Conservation (phyloP, 2,797 vertebrate species). For the Bradypodion pumilum region DNA sequence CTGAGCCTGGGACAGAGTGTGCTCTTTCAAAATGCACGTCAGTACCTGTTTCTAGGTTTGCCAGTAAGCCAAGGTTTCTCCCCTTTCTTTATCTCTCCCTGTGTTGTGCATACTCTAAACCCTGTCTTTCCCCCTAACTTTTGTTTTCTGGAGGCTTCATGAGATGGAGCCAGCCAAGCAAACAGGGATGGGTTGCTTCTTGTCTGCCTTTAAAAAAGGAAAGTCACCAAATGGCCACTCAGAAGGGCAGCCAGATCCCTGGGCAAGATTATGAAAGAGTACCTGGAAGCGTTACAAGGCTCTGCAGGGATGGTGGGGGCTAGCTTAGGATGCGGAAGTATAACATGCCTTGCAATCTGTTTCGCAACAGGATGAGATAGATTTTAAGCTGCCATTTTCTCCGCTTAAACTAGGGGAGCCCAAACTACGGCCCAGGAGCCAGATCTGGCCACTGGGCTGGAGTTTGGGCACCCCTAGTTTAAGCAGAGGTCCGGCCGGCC, state of each 20-base stretch:
- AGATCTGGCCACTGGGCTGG: too few species aligned
- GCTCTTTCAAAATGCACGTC: background rate
- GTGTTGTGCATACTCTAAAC: too few species aligned
- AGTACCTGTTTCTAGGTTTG: background rate
- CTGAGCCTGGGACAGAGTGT: background rate
- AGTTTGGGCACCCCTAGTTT: too few species aligned
- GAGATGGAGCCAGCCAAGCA: background rate
- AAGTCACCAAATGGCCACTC: background rate
- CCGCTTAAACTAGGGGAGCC: too few species aligned
- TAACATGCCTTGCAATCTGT: too few species aligned
- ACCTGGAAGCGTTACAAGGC: background rate
- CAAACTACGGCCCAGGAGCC: too few species aligned
- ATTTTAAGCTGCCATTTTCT: too few species aligned
- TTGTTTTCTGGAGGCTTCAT: background rate
- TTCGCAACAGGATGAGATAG: too few species aligned
- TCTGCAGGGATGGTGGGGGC: background rate
- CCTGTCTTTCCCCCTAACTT: background rate
- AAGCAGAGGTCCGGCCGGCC: too few species aligned
- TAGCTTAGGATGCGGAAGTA: accelerated
- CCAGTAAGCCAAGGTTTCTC: background rate
- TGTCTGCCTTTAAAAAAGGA: background rate
- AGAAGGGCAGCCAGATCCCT: background rate
- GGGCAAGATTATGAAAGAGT: background rate
- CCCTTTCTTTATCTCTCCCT: background rate
- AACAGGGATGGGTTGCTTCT: accelerated